A percentile compares a stretch with the other conserved stretches of the same genome.
These are phyloP conservation scores for Caenorhabditis inopinata DNA, from an alignment of 1,140 invertebrate species.

Conservation along the genomic window DNA sequence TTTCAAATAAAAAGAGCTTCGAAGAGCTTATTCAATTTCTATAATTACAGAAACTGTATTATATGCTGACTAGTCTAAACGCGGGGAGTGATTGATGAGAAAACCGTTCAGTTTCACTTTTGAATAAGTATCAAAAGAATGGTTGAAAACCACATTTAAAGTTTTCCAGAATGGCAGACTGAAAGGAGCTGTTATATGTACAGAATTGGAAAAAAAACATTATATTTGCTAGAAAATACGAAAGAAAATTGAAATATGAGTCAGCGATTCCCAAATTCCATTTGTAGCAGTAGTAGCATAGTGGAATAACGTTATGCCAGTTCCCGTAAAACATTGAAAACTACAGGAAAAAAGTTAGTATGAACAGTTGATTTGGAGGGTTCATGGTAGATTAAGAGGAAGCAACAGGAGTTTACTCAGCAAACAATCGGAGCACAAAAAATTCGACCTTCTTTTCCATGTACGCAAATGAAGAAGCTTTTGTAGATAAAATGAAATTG, in stretches of 20 bases:
- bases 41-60: neutral
- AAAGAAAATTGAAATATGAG: neutral
- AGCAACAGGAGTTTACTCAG: constrained; percentile 6
- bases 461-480: neutral
- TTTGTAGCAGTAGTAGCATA: neutral
- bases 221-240: neutral
- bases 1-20: too few relatives aligned
- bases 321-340: too few relatives aligned
- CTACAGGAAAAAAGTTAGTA: neutral
- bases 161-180: neutral
- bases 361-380: constrained; percentile 20
- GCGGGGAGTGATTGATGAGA: constrained; percentile 18
- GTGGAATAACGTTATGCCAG: neutral
- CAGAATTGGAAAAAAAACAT: neutral
- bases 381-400: constrained; percentile 20
- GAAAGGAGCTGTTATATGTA: neutral
- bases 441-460: constrained; percentile 21
- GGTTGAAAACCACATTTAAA: neutral
- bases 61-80: neutral
- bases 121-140: neutral
- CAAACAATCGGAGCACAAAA: constrained; percentile 14
- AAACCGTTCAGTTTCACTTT: neutral
- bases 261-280: neutral
- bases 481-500: constrained; percentile 23
- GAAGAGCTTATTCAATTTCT: too few relatives aligned